Conservation (phyloP, 2,797 vertebrate genomes). For the Paguma larvata region DNA sequence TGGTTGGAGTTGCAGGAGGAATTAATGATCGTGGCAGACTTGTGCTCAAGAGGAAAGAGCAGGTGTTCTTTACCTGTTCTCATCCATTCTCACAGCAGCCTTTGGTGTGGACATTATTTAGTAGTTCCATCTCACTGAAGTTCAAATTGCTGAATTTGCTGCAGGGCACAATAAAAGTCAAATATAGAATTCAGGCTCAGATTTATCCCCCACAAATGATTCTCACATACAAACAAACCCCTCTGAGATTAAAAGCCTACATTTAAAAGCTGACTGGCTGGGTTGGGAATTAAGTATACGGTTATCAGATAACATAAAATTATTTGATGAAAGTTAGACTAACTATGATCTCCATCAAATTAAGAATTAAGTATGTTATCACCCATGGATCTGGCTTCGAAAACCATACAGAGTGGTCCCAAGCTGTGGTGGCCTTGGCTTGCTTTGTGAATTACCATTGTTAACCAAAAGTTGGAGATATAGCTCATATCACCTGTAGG, state of each 20-base stretch:
- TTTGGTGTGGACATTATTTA: neutral
- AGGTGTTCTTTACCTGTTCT: neutral
- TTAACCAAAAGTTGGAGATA: neutral
- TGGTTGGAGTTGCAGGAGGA: neutral
- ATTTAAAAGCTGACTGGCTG: neutral
- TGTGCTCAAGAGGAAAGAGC: neutral
- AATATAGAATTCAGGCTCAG: neutral
- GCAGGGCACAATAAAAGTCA: neutral
- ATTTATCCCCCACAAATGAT: neutral
- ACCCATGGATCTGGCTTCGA: neutral
- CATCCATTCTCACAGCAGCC: neutral
- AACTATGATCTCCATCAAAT: neutral
- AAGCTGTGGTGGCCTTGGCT: neutral
- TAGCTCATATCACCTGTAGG: neutral
- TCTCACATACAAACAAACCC: neutral
- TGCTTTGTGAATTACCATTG: neutral
- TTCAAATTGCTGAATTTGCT: neutral
- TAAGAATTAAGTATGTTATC: conserved; percentile 44
- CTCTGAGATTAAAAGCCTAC: neutral
- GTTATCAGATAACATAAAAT: conserved; percentile 7
- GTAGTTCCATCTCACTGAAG: neutral
- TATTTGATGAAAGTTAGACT: neutral
- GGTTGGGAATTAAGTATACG: neutral
- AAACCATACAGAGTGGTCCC: neutral
- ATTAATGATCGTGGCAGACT: neutral